Conservation (phyloP, 1,140 invertebrate genomes). For the Glossosoma conforme region DNA sequence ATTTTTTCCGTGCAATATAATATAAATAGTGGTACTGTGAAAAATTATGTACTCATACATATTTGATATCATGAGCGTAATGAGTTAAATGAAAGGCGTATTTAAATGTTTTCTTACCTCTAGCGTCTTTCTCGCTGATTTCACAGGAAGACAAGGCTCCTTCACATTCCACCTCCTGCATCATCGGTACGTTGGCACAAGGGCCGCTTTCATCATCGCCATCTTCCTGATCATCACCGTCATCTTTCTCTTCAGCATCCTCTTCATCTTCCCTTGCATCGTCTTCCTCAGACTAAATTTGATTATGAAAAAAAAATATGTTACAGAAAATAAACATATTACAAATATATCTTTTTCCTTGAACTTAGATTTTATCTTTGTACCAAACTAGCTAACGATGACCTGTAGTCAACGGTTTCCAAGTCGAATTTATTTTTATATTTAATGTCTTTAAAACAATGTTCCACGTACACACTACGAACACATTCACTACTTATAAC, state of each 20-base stretch:
- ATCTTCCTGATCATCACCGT: constrained; percentile 14
- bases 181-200: constrained; percentile 10
- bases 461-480: too few species aligned
- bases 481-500: too few species aligned
- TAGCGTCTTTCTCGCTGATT: constrained; percentile 22
- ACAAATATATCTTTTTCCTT: too few species aligned
- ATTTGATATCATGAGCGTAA: neutral
- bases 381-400: too few species aligned
- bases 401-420: too few species aligned
- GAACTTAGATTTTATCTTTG: too few species aligned
- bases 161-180: constrained; percentile 24
- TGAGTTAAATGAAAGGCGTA: neutral
- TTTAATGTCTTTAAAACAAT: too few species aligned
- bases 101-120: constrained; percentile 17
- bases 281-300: constrained; percentile 1
- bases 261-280: constrained; percentile 3
- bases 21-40: neutral
- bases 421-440: too few species aligned
- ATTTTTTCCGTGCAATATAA: too few species aligned
- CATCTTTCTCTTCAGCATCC: constrained; percentile 14
- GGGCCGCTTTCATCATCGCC: neutral
- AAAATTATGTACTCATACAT: neutral
- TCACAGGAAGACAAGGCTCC: constrained; percentile 22
- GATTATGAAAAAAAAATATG: too few species aligned
- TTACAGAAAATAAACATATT: too few species aligned